Evolutionary conservation across 2,113 vertebrate genomes (phyloP).

Genomic region (Ptyas mucosa): DNA sequence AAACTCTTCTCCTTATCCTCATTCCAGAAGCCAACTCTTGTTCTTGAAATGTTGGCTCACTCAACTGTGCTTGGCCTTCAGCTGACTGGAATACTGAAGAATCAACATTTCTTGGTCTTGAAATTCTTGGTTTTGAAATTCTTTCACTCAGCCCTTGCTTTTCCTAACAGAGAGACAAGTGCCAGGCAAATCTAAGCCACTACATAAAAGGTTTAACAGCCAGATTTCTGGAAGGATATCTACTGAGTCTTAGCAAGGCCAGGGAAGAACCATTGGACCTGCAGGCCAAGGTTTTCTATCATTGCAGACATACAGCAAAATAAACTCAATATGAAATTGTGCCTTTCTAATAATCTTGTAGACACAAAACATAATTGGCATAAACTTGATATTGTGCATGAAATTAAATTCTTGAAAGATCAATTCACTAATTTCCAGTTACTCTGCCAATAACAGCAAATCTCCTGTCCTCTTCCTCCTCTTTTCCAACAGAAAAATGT

Average conservation of each 20-base stretch:
- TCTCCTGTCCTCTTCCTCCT: not conserved
- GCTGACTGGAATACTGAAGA: not conserved
- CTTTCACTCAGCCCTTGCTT: not conserved
- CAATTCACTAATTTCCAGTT: not conserved
- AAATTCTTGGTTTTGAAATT: not conserved
- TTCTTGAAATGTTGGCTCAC: not conserved
- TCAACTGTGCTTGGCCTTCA: not conserved
- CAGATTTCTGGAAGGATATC: not conserved
- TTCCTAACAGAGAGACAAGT: not conserved
- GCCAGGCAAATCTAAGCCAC: not conserved
- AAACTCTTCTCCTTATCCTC: not conserved
- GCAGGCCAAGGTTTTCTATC: not conserved
- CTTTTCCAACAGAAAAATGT: not conserved
- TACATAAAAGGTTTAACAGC: not conserved
- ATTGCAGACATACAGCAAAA: not conserved
- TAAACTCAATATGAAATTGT: not conserved
- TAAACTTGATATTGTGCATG: not conserved
- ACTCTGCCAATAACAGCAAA: not conserved
- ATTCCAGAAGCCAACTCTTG: not conserved
- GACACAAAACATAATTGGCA: not conserved
- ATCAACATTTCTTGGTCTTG: not conserved
- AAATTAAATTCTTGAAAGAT: not conserved
- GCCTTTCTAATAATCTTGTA: not conserved
- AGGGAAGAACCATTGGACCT: not conserved
- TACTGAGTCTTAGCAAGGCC: not conserved